These are phyloP conservation scores for Geotrupes spiniger DNA, from an alignment of 2,888 invertebrate genomes.

Conservation along the genomic window DNA sequence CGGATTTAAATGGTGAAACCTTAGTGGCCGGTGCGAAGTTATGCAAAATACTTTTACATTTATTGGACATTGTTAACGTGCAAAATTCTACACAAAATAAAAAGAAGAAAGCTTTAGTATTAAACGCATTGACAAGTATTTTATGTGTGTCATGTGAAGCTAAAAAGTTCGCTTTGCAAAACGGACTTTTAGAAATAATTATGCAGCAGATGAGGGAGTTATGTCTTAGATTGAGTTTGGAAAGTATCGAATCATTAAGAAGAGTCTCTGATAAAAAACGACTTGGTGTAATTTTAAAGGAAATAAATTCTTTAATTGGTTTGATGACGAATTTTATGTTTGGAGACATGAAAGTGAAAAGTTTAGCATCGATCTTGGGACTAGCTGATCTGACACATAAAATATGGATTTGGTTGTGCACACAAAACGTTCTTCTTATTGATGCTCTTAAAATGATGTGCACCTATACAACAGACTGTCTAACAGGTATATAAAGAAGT, in stretches of 20 bases:
- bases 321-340: slow-evolving; percentile 60
- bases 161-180: slow-evolving; percentile 48
- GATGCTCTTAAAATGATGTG: slow-evolving; percentile 59
- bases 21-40: slow-evolving; percentile 49
- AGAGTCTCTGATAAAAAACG: slow-evolving; percentile 49
- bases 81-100: slow-evolving; percentile 31
- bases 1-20: background rate
- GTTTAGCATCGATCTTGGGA: slow-evolving; percentile 54
- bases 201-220: slow-evolving; percentile 51
- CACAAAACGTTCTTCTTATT: slow-evolving; percentile 55
- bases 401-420: slow-evolving; percentile 66
- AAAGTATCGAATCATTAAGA: slow-evolving; percentile 50
- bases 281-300: slow-evolving; percentile 54
- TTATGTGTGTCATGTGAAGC: slow-evolving; percentile 52
- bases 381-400: slow-evolving; percentile 60
- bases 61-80: slow-evolving; percentile 49
- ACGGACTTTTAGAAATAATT: slow-evolving; percentile 45
- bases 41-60: slow-evolving; percentile 49
- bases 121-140: slow-evolving; percentile 49
- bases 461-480: slow-evolving; percentile 62
- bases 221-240: slow-evolving; percentile 51
- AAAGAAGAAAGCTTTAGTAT: slow-evolving; percentile 47
- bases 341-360: slow-evolving; percentile 56
- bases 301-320: slow-evolving; percentile 57
- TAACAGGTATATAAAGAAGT: slow-evolving; percentile 56